A percentile compares a stretch with the other conserved stretches of the same genome.
phyloP scores from a whole-genome alignment of 2,113 vertebrate species.

The Bos javanicus region DNA sequence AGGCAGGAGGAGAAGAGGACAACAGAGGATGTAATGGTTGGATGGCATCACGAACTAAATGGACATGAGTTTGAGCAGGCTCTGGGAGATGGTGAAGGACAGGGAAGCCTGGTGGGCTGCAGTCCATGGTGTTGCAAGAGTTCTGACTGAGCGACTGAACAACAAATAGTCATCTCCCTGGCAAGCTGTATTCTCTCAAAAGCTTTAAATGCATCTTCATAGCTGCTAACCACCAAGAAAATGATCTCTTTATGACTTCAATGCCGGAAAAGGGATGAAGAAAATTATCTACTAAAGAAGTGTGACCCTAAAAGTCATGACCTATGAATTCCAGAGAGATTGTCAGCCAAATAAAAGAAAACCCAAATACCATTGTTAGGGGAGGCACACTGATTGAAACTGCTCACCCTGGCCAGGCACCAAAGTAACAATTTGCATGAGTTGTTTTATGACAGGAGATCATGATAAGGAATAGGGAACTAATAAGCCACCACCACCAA shows the following conservation, averaged over 20 bases:
- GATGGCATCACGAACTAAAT: not conserved
- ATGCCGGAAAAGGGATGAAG: not conserved
- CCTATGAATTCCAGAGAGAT: not conserved
- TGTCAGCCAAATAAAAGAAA: not conserved
- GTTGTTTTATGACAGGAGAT: too few relatives aligned
- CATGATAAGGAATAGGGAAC: too few relatives aligned
- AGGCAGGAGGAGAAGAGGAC: not conserved
- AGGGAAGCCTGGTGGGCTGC: not conserved
- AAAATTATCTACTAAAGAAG: not conserved
- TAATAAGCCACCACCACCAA: too few relatives aligned
- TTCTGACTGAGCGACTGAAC: not conserved
- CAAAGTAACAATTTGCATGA: too few relatives aligned
- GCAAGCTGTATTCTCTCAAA: not conserved
- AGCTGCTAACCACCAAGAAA: not conserved
- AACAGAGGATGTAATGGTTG: not conserved
- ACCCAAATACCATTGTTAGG: not conserved
- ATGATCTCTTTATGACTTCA: not conserved
- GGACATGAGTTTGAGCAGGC: not conserved
- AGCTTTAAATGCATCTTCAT: not conserved
- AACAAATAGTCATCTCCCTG: not conserved
- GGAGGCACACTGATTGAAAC: too few relatives aligned
- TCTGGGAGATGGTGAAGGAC: not conserved
- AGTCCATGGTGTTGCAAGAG: not conserved
- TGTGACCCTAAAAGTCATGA: not conserved
- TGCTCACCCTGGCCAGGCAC: too few relatives aligned